Evolutionary conservation across 2,888 invertebrate genomes (phyloP), one percentile per base, ranked within the genome.

Genomic region (Xanthorhoe designata): DNA sequence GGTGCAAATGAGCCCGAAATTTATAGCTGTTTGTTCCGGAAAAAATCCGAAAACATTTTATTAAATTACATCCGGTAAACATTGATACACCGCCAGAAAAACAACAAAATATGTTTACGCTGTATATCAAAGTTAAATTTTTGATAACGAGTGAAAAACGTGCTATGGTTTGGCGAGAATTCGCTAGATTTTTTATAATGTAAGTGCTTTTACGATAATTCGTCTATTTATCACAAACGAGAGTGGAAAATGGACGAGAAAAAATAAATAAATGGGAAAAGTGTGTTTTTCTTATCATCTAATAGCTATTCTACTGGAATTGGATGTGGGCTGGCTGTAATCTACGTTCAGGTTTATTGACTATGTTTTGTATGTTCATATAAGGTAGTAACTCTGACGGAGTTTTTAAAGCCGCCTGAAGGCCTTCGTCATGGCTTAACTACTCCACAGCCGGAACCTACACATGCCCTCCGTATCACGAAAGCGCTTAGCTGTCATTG

Each of bases 51-150:
- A 71, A 72, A 71, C 69, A 71, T 71, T 70, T 72, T 74, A 71
- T 71, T 71, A 74, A 74, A 72, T 74, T 70, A 71, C 69, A 72
- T 61, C 71, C 70, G 62, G 72, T 71, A 74, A 74, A 74, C 68
- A 74, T 72, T 74, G 68, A 71, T 71, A 71, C 70, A 70, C 72
- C 68, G 64, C 68, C 68, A 59, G 68, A 66, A 70, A 63, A 74
- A 72, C 69, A 72, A 71, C 72, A 71, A 74, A 72, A 67, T 67
- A 64, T 70, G 74, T 74, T 72, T 74, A 62, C 71, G 53, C 59
- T 68, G 68, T 74, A 70, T 69, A 70, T 70, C 67, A 71, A 69
- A 64, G 68, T 66, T 63, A 50, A 42, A 58, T 64, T 66, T 68
- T 70, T 65, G 65, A 69, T 74, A 69, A 52, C 65, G 50, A 61